These are phyloP conservation scores for Drosophila pseudoananassae DNA, from an alignment of 1,140 invertebrate species.

Conservation along the genomic window DNA sequence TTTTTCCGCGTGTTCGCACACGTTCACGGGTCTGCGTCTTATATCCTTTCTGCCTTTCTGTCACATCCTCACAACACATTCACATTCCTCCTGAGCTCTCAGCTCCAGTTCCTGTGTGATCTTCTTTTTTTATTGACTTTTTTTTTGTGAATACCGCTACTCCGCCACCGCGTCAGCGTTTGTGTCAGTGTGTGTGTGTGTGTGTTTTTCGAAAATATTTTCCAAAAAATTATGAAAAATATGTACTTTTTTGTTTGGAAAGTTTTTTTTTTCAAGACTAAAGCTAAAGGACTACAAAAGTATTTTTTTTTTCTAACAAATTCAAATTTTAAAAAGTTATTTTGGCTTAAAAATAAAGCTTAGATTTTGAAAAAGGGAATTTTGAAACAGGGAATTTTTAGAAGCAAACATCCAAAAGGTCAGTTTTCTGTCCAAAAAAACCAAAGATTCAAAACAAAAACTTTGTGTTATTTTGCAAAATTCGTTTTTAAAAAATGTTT, in stretches of 20 bases:
- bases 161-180: conserved; percentile 22
- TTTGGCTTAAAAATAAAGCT: not conserved
- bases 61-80: conserved; percentile 30
- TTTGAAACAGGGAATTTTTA: too few relatives aligned
- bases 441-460: conserved; percentile 4
- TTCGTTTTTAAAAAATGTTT: too few relatives aligned
- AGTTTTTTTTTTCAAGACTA: not conserved
- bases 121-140: not conserved
- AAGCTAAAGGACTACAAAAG: too few relatives aligned
- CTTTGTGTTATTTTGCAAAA: too few relatives aligned
- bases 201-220: not conserved
- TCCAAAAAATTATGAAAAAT: not conserved
- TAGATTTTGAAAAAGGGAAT: too few relatives aligned
- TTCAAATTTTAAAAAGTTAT: too few relatives aligned
- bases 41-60: conserved; percentile 23
- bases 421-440: not conserved
- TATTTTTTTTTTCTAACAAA: too few relatives aligned
- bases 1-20: conserved; percentile 84
- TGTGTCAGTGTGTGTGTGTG: conserved; percentile 19
- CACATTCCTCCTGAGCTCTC: not conserved
- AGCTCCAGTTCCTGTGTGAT: conserved; percentile 10
- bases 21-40: conserved; percentile 72
- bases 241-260: not conserved
- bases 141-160: conserved; percentile 31
- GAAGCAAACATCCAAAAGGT: not conserved